phyloP scores from a whole-genome alignment of 2,888 invertebrate genomes.

The Periphyllus acericola region DNA sequence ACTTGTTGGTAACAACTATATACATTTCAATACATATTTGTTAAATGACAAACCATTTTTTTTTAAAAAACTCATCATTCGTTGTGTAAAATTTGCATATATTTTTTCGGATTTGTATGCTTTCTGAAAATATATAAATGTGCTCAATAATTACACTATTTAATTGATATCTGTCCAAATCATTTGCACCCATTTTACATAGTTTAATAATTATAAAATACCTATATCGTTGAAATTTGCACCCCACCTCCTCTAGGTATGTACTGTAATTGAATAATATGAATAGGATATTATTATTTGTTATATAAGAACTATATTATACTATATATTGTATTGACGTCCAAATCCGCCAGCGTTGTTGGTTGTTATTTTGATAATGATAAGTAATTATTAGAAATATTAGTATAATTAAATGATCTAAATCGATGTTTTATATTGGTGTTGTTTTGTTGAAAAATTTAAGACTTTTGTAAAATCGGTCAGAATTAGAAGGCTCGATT shows the following conservation, averaged over 20 bases:
- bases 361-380: slow-evolving; percentile 52
- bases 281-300: slow-evolving; percentile 35
- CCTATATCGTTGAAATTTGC: not conserved
- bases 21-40: not conserved
- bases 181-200: slow-evolving; percentile 6
- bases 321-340: slow-evolving; percentile 43
- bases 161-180: not conserved
- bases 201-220: slow-evolving; percentile 3
- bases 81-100: not conserved
- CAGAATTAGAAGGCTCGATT: no score
- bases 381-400: slow-evolving; percentile 36
- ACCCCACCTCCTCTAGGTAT: not conserved
- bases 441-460: not conserved
- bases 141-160: slow-evolving; percentile 30
- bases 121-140: slow-evolving; percentile 1
- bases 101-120: not conserved
- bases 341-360: slow-evolving; percentile 44
- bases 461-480: no score
- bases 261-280: not conserved
- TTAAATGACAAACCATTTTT: not conserved
- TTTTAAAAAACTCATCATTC: not conserved
- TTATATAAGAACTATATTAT: slow-evolving; percentile 18
- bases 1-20: not conserved
- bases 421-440: slow-evolving; percentile 26
- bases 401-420: slow-evolving; percentile 12